These are phyloP conservation scores for Clarias laeviceps DNA, from an alignment of 2,797 vertebrate genomes.

Conservation along the genomic window DNA sequence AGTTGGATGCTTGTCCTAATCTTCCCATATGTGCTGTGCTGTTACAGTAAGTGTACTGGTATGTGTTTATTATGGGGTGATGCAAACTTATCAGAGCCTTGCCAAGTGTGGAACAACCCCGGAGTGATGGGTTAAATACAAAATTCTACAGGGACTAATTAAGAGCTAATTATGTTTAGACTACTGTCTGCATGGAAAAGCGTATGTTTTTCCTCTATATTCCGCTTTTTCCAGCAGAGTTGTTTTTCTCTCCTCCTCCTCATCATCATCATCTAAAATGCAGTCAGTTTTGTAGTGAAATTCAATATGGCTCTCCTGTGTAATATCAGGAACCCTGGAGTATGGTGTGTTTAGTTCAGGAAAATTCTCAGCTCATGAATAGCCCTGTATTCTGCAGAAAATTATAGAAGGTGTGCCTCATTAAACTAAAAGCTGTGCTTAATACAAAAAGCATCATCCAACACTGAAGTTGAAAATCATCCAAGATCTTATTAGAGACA, in stretches of 20 bases:
- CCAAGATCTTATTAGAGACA: slow-evolving; percentile 64
- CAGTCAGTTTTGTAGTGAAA: slow-evolving; percentile 36
- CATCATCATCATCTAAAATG: not conserved
- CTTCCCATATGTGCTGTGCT: slow-evolving; percentile 26
- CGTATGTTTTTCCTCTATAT: slow-evolving; percentile 11
- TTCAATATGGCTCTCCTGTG: slow-evolving; percentile 29
- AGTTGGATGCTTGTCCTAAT: slow-evolving; percentile 33
- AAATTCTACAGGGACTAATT: slow-evolving; percentile 38
- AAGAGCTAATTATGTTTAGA: slow-evolving; percentile 45
- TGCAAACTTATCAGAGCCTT: slow-evolving; percentile 35
- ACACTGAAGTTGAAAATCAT: slow-evolving; percentile 58
- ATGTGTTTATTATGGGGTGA: slow-evolving; percentile 52
- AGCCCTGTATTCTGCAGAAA: slow-evolving; percentile 45
- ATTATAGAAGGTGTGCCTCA: slow-evolving; percentile 55
- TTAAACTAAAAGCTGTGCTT: slow-evolving; percentile 52
- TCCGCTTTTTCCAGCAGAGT: not conserved
- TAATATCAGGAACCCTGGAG: slow-evolving; percentile 32
- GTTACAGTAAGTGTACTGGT: slow-evolving; percentile 46
- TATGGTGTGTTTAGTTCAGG: slow-evolving; percentile 40
- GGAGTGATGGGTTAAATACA: slow-evolving; percentile 24
- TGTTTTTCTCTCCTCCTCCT: not conserved
- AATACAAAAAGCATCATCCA: slow-evolving; percentile 24
- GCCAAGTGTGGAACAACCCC: slow-evolving; percentile 25
- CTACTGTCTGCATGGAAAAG: slow-evolving; percentile 27
- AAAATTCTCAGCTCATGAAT: slow-evolving; percentile 12